Evolutionary conservation across 2,113 vertebrate genomes (phyloP).

Genomic region (Noturus placidus): DNA sequence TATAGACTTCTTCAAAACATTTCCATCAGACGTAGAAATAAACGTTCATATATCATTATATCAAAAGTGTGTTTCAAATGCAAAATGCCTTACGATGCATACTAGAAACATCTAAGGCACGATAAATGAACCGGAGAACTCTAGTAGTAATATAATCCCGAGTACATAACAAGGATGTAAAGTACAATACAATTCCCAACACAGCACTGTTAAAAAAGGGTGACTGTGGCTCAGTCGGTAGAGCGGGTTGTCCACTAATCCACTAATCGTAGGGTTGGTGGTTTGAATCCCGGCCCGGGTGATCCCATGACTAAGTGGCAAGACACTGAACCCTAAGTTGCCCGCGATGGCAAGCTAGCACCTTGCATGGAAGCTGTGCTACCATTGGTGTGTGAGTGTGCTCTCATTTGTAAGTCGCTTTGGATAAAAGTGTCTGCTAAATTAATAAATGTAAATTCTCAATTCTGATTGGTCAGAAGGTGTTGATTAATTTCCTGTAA

Average conservation of each 20-base stretch:
- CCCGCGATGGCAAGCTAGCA: too few relatives aligned
- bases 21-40: conserved; percentile 26
- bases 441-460: too few relatives aligned
- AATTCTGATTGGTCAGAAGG: neutral
- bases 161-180: neutral
- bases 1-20: conserved; percentile 17
- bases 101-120: neutral
- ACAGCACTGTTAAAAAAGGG: neutral
- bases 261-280: too few relatives aligned
- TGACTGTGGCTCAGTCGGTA: too few relatives aligned
- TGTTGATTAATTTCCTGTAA: neutral
- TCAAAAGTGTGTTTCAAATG: neutral
- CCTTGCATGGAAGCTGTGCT: too few relatives aligned
- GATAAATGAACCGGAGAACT: neutral
- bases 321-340: too few relatives aligned
- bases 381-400: too few relatives aligned
- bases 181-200: neutral
- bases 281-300: too few relatives aligned
- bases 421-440: too few relatives aligned
- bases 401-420: too few relatives aligned
- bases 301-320: too few relatives aligned
- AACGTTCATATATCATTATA: neutral
- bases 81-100: neutral
- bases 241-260: too few relatives aligned
- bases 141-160: neutral